Evolutionary conservation across 2,888 invertebrate species (phyloP).

Genomic region (Thecocarcelia acutangulata): DNA sequence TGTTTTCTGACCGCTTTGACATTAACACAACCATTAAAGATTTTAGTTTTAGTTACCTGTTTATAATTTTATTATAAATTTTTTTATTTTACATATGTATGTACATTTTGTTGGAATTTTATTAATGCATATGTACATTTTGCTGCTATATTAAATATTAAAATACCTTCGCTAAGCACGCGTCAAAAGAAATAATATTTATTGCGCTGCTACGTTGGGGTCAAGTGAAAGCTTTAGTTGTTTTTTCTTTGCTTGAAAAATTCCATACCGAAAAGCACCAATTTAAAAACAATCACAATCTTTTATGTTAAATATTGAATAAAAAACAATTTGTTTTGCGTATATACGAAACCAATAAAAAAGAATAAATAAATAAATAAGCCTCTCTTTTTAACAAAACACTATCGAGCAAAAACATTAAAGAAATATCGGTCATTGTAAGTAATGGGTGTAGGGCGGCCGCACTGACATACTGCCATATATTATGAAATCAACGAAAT

Average conservation of each 20-base stretch:
- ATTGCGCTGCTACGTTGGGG: constrained; percentile 78
- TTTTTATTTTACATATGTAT: neutral
- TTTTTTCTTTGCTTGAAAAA: constrained; percentile 51
- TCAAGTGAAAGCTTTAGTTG: constrained; percentile 79
- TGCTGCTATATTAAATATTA: neutral
- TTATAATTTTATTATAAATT: neutral
- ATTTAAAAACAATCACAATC: constrained; percentile 54
- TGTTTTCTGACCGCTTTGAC: too few species aligned
- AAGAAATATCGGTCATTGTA: constrained; percentile 62
- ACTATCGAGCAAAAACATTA: neutral
- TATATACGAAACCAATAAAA: neutral
- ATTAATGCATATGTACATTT: neutral
- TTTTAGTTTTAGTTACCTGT: neutral
- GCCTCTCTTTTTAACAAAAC: constrained; percentile 12
- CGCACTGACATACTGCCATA: constrained; percentile 79
- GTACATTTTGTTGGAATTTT: too few species aligned
- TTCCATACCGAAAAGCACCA: constrained; percentile 40
- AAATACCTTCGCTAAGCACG: constrained; percentile 61
- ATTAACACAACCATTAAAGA: too few species aligned
- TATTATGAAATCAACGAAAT: constrained; percentile 73
- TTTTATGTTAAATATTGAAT: constrained; percentile 42
- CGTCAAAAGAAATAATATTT: constrained; percentile 74
- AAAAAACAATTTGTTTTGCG: constrained; percentile 39
- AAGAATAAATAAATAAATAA: constrained; percentile 18
- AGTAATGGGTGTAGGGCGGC: constrained; percentile 79